Conservation (phyloP, 64 coral and sea anemone genomes). For the Porites lutea region DNA sequence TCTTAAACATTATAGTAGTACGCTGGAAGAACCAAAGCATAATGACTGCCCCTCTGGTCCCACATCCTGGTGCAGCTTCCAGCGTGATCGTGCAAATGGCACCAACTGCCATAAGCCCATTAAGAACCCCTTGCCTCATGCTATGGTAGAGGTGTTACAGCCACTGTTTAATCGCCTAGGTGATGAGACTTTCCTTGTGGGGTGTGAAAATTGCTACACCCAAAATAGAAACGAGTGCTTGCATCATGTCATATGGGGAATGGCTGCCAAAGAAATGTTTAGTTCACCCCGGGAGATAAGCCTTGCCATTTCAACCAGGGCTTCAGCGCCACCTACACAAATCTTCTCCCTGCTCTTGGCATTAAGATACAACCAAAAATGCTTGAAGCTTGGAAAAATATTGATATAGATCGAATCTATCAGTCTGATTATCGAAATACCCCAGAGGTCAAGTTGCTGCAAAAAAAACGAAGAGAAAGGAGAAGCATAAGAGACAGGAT, state of each 20-base stretch:
- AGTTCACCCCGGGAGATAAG: slow-evolving; percentile 56
- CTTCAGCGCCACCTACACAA: too few relatives aligned
- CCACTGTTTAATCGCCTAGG: slow-evolving; percentile 72
- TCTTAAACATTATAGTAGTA: slow-evolving; percentile 71
- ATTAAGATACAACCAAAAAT: neutral
- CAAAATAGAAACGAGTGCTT: slow-evolving; percentile 76
- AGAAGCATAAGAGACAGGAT: too few relatives aligned
- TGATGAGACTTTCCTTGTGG: slow-evolving; percentile 56
- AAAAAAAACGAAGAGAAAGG: slow-evolving; percentile 14
- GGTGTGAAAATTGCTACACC: slow-evolving; percentile 64
- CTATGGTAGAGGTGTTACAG: slow-evolving; percentile 63
- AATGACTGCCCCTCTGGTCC: slow-evolving; percentile 56
- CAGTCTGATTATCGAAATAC: neutral
- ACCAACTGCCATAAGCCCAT: slow-evolving; percentile 59
- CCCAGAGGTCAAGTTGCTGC: neutral
- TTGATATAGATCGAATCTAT: slow-evolving; percentile 12
- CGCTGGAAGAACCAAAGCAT: slow-evolving; percentile 43
- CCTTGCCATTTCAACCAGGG: slow-evolving; percentile 56
- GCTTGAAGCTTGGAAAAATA: slow-evolving; percentile 1
- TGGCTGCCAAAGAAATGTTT: slow-evolving; percentile 60
- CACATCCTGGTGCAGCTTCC: slow-evolving; percentile 68
- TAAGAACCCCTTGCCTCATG: slow-evolving; percentile 63
- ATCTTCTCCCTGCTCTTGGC: neutral
- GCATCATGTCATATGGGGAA: slow-evolving; percentile 69
- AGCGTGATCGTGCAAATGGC: slow-evolving; percentile 60